Conservation (phyloP, 2,888 invertebrate genomes). For the Capitulum mitella region DNA sequence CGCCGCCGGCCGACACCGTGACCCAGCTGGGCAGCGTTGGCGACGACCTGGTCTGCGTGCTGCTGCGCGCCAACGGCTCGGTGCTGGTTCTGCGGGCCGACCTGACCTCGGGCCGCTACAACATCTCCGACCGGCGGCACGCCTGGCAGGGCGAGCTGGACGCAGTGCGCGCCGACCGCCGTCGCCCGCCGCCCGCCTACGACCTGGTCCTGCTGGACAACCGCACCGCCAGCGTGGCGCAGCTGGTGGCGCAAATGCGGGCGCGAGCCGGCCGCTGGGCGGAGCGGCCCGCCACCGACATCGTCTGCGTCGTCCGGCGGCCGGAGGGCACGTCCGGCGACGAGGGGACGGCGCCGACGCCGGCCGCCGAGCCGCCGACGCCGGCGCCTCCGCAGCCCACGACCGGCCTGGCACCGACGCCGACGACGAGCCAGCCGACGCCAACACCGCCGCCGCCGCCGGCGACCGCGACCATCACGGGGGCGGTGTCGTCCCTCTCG, state of each 20-base stretch:
- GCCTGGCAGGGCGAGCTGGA: too few species aligned
- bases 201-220: background rate
- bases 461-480: background rate
- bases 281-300: background rate
- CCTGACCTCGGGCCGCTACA: constrained; percentile 5
- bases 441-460: background rate
- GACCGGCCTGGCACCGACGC: too few species aligned
- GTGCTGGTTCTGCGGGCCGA: background rate
- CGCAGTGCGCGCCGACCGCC: background rate
- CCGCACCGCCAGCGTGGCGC: background rate
- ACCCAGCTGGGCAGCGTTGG: background rate
- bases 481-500: background rate
- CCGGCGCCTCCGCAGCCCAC: too few species aligned
- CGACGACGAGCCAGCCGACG: background rate
- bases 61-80: background rate
- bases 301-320: background rate
- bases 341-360: background rate
- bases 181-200: background rate
- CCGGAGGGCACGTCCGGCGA: background rate
- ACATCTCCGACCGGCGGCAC: background rate
- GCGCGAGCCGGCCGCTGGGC: background rate
- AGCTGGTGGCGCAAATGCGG: background rate
- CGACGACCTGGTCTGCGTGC: background rate
- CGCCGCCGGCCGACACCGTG: background rate
- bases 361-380: background rate